phyloP scores from a whole-genome alignment of 2,888 invertebrate genomes.

The Archips crataeganus region DNA sequence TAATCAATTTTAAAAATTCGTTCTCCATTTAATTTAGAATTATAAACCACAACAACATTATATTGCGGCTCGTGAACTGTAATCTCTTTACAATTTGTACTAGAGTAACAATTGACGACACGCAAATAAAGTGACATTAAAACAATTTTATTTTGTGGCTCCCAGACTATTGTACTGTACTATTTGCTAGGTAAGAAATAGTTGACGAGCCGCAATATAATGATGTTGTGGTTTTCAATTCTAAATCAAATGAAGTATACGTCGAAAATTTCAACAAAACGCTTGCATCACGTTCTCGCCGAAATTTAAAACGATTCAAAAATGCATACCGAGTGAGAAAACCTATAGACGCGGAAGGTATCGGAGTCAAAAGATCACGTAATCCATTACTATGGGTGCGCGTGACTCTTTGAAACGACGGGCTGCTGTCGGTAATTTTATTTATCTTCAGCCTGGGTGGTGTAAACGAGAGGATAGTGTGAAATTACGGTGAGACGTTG shows the following conservation, averaged over 20 bases:
- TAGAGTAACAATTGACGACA: too few relatives aligned
- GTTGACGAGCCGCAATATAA: too few relatives aligned
- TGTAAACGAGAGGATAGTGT: slow-evolving; percentile 13
- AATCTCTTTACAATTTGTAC: too few relatives aligned
- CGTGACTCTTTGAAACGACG: slow-evolving; percentile 64
- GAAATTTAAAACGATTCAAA: slow-evolving; percentile 45
- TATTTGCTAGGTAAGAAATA: too few relatives aligned
- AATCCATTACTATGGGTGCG: slow-evolving; percentile 73
- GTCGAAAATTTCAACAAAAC: not conserved
- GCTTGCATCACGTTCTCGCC: slow-evolving; percentile 22
- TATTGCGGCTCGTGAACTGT: too few relatives aligned
- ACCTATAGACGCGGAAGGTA: slow-evolving; percentile 53
- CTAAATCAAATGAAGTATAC: too few relatives aligned
- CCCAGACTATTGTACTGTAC: too few relatives aligned
- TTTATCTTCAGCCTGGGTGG: slow-evolving; percentile 55
- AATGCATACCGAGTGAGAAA: slow-evolving; percentile 52
- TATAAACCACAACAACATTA: too few relatives aligned
- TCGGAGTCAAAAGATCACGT: slow-evolving; percentile 63
- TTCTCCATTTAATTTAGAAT: too few relatives aligned
- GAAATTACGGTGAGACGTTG: slow-evolving; percentile 7
- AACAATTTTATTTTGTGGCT: too few relatives aligned
- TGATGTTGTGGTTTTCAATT: too few relatives aligned
- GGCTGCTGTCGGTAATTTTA: slow-evolving; percentile 64
- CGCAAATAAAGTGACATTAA: too few relatives aligned
- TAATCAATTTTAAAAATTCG: not conserved